Base-by-base conservation (phyloP, 1,140 invertebrate genomes). In the Nephotettix cincticeps region DNA sequence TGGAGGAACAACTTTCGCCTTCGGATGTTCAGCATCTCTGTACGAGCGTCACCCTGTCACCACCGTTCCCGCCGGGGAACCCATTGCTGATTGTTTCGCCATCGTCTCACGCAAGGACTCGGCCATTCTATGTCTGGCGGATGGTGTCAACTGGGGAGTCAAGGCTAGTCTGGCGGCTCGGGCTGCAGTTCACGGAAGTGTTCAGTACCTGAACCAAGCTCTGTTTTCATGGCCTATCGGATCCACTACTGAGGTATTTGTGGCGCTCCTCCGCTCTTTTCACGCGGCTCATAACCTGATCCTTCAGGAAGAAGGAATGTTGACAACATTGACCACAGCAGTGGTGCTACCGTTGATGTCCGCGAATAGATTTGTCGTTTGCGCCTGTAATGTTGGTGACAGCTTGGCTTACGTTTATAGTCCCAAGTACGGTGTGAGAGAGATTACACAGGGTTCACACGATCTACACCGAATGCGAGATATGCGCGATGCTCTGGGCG, bases 81-180 rank as follows among this genome's bases (percentile, higher is more conserved):
- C 95, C 17, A 92, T 97, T 73, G 95, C 95, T 17, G 95, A 97
- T 83, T 91, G 93, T 75, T 97, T 94, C 84, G 94, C 91, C 1
- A 84, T 97, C 47, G 89, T 93, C 73, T 88, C 91, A 2, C 83
- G 93, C 45, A 86, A 86, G 54, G 92, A 96, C 80, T 93, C 89
- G 72, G 90, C 91, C 2, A 87, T 96, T 71, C 82, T 97, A 76
- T 90, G 91, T 32, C 84, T 97, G 56, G 95, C 94, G 14, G 95
- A 97, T 85, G 95, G 95, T 40, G 95, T 97, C 0, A 97, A 97
- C 83, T 97, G 95, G 95, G 95, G 95, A 63, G 89, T 93, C 77
- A 94, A 93, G 77, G 93, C 94, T 30, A 87, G 91, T 66, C 83
- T 96, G 67, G 94, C 94, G n/a, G 93, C 94, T 9, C 85, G 93